These are phyloP conservation scores for Drosophila dives DNA, from an alignment of 2,888 invertebrate genomes.

Conservation along the genomic window DNA sequence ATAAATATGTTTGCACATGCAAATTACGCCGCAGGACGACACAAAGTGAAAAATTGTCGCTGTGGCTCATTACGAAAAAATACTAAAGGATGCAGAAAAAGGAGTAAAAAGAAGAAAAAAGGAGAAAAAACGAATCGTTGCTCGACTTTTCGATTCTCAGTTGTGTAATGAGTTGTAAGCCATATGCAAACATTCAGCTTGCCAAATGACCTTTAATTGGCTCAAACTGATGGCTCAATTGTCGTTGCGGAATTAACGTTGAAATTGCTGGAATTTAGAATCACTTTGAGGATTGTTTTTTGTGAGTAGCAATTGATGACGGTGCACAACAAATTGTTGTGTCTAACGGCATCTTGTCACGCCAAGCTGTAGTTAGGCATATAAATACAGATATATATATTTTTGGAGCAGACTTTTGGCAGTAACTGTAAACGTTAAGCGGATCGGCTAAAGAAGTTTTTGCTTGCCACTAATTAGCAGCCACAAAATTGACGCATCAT, in stretches of 20 bases:
- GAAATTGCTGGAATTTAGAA: slow-evolving; percentile 7
- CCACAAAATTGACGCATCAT: slow-evolving; percentile 76
- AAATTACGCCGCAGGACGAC: slow-evolving; percentile 58
- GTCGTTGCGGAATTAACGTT: slow-evolving; percentile 3
- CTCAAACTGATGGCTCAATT: slow-evolving; percentile 10
- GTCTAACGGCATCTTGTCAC: slow-evolving; percentile 61
- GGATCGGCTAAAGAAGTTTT: slow-evolving; percentile 52
- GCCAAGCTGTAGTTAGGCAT: slow-evolving; percentile 69
- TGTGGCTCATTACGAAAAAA: slow-evolving; percentile 56
- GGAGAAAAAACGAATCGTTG: neutral
- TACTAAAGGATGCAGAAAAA: slow-evolving; percentile 21
- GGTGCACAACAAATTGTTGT: slow-evolving; percentile 1
- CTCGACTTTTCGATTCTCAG: neutral
- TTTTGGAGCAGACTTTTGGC: slow-evolving; percentile 66
- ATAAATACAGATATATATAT: slow-evolving; percentile 2
- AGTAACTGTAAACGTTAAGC: slow-evolving; percentile 67
- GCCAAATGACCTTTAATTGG: slow-evolving; percentile 15
- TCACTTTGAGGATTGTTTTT: slow-evolving; percentile 2
- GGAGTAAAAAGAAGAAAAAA: slow-evolving; percentile 3
- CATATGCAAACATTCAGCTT: slow-evolving; percentile 45
- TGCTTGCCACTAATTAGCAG: slow-evolving; percentile 66
- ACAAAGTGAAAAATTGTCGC: slow-evolving; percentile 56
- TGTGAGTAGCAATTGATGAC: neutral
- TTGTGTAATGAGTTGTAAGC: slow-evolving; percentile 57
- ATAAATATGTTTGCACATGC: slow-evolving; percentile 59